Evolutionary conservation across 2,113 vertebrate species (phyloP), one percentile per base, ranked within the genome.

Genomic region (Cacatua alba): DNA sequence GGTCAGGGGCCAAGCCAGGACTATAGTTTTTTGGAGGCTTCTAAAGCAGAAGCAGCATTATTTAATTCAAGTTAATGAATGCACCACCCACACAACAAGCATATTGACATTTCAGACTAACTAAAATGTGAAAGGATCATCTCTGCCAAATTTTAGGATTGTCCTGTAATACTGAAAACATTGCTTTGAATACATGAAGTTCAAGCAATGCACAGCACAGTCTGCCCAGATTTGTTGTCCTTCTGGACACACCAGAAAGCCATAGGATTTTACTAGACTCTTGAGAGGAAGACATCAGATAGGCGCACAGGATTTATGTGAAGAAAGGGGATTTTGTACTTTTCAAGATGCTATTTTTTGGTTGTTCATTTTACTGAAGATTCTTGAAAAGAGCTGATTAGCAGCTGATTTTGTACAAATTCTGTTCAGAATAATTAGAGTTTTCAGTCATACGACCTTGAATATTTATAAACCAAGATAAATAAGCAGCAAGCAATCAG

Each of bases 391-490:
- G 9, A 76, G 78, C 75, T 77, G 75, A 85, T 86, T 88, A 49
- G 82, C 81, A 95, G 77, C 60, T 57, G 18, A 5, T 76, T 95
- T 84, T 91, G 20, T 71, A 76, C 19, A 94, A 95, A 89, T 89
- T 43, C 77, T 10, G 12, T 74, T 92, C 71, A 53, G 79, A 90
- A 91, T 93, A 91, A 94, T 94, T 90, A 88, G 68, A 71, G 41
- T 81, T 96, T 79, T 82, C 78, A 74, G 46, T 88, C 90, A 82
- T 64, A 77, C 1, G 0, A 60, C n/a, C 77, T 75, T 48, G 28
- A 63, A 35, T 72, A 65, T 91, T 93, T 95, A 91, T 88, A 90
- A 85, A 74, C 31, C 43, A 46, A 70, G 75, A 91, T 75, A 95
- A 94, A 95, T 53, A 90, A 89, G 44, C 80, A 90, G 76, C 7